Evolutionary conservation across 2,888 invertebrate genomes (phyloP).

Genomic region (Thymelicus lineola): DNA sequence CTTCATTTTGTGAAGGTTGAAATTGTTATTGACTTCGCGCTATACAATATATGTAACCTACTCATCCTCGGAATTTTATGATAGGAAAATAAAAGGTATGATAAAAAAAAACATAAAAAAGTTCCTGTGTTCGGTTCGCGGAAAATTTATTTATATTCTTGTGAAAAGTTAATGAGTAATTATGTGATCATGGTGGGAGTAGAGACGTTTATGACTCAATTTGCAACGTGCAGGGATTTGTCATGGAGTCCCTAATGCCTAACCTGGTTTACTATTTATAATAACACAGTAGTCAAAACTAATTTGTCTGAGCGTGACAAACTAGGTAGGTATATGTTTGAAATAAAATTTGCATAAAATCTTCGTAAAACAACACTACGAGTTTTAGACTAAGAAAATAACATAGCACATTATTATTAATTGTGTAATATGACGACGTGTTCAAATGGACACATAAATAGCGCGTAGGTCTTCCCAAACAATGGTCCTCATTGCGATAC

Average conservation of each 20-base stretch:
- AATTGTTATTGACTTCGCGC: too few relatives aligned
- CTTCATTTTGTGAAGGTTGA: too few relatives aligned
- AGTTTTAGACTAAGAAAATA: slow-evolving; percentile 22
- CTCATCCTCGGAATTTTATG: too few relatives aligned
- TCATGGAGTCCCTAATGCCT: neutral
- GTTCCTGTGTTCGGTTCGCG: too few relatives aligned
- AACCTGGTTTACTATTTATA: neutral
- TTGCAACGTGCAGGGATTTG: neutral
- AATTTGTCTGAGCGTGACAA: slow-evolving; percentile 3
- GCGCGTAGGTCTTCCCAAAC: slow-evolving; percentile 15
- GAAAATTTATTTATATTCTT: neutral
- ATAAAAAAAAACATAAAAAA: neutral
- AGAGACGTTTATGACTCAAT: neutral
- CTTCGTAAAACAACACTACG: neutral
- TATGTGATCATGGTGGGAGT: neutral
- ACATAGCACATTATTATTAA: neutral
- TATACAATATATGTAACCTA: too few relatives aligned
- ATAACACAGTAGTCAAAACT: neutral
- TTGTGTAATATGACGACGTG: slow-evolving; percentile 19
- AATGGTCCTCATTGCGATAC: slow-evolving; percentile 18
- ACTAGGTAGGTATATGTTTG: neutral
- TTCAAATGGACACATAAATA: slow-evolving; percentile 7
- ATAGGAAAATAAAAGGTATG: neutral
- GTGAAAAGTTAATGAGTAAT: neutral
- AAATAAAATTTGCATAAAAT: slow-evolving; percentile 15